Conservation (phyloP, 2,888 invertebrate species). For the Sturmia bella region DNA sequence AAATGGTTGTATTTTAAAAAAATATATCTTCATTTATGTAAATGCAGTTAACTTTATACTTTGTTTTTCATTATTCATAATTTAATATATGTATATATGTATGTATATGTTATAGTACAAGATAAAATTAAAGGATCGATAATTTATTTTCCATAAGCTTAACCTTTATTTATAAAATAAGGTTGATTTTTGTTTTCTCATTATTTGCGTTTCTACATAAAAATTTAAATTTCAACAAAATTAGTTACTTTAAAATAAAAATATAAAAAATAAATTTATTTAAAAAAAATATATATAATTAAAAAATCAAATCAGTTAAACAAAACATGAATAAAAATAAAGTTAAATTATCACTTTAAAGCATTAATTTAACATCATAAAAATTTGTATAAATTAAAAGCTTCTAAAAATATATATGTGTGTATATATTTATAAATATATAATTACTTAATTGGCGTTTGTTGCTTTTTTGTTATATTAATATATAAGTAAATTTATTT, state of each 20-base stretch:
- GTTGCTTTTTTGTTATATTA: slow-evolving; percentile 27
- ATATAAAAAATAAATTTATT: too few relatives aligned
- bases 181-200: slow-evolving; percentile 71
- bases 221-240: slow-evolving; percentile 67
- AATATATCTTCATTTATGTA: slow-evolving; percentile 63
- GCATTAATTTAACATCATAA: slow-evolving; percentile 57
- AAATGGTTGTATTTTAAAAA: slow-evolving; percentile 50
- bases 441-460: slow-evolving; percentile 69
- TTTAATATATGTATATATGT: too few relatives aligned
- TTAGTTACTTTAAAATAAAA: slow-evolving; percentile 60
- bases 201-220: slow-evolving; percentile 53
- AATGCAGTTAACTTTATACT: slow-evolving; percentile 67
- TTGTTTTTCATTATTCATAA: slow-evolving; percentile 43
- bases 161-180: slow-evolving; percentile 81
- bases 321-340: slow-evolving; percentile 66
- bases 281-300: slow-evolving; percentile 55
- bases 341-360: slow-evolving; percentile 59
- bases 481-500: slow-evolving; percentile 38
- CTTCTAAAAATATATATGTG: slow-evolving; percentile 58
- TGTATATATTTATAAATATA: slow-evolving; percentile 60
- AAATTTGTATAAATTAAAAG: slow-evolving; percentile 71
- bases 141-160: slow-evolving; percentile 59
- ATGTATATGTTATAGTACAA: too few relatives aligned
- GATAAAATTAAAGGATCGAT: slow-evolving; percentile 37
- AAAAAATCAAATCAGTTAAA: slow-evolving; percentile 61